Percentiles rank a stretch among this genome's conserved stretches.
These are phyloP conservation scores for Rhagonycha lutea DNA, from an alignment of 2,888 invertebrate species.

Conservation along the genomic window DNA sequence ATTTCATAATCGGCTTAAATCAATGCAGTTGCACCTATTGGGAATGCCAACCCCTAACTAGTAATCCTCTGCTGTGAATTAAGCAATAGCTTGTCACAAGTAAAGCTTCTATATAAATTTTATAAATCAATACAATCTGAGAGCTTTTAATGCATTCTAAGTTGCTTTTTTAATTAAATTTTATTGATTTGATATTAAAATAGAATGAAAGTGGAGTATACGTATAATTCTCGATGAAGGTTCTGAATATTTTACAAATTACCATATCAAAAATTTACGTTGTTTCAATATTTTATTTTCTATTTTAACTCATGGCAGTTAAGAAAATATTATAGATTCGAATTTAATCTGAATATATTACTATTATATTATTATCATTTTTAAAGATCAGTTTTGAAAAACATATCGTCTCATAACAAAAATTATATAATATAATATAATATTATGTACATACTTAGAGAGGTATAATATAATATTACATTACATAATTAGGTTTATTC, in stretches of 20 bases:
- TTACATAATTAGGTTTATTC: too few species aligned
- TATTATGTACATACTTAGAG: too few species aligned
- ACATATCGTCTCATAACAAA: too few species aligned
- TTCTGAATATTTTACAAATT: neutral
- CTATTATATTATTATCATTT: too few species aligned
- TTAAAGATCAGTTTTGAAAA: too few species aligned
- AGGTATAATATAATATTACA: too few species aligned
- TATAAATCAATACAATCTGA: conserved; percentile 22
- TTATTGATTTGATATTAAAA: neutral
- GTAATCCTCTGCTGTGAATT: conserved; percentile 36
- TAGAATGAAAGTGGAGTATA: neutral
- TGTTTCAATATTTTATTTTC: neutral
- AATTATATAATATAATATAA: too few species aligned
- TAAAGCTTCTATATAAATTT: conserved; percentile 21
- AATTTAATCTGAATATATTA: too few species aligned
- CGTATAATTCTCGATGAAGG: neutral
- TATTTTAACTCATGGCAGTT: too few species aligned
- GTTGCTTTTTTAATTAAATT: neutral
- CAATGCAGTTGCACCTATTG: conserved; percentile 32
- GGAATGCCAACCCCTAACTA: conserved; percentile 26
- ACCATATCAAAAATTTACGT: neutral
- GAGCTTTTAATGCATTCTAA: conserved; percentile 10
- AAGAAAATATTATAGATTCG: too few species aligned
- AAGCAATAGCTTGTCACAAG: conserved; percentile 27
- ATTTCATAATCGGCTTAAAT: conserved; percentile 32